Conservation (phyloP, 2,797 vertebrate species). For the Spinus pinus region DNA sequence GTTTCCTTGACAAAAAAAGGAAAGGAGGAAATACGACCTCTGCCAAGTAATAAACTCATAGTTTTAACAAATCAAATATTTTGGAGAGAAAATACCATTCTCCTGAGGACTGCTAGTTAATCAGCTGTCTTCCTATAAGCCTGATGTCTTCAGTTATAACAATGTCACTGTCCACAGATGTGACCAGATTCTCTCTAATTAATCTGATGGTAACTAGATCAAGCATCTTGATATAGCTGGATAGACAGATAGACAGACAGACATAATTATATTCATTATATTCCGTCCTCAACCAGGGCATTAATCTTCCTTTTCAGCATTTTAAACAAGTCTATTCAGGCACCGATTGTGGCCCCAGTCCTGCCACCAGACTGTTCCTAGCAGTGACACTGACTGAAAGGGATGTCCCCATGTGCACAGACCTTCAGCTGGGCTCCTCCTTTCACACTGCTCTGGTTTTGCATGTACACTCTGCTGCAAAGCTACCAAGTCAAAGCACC, state of each 20-base stretch:
- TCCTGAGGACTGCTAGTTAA: background rate
- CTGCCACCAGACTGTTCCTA: background rate
- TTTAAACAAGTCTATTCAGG: background rate
- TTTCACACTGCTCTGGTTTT: background rate
- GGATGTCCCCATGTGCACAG: background rate
- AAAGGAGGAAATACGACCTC: background rate
- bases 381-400: background rate
- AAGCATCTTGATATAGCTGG: background rate
- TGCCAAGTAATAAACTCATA: background rate
- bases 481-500: background rate
- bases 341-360: fast-evolving
- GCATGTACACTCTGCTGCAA: background rate
- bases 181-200: background rate
- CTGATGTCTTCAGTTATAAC: background rate
- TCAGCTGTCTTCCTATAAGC: background rate
- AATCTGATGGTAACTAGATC: background rate
- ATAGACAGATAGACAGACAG: background rate
- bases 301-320: background rate
- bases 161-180: background rate
- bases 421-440: background rate
- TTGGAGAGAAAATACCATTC: background rate
- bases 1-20: background rate
- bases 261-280: background rate
- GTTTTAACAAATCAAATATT: background rate
- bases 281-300: background rate